Evolutionary conservation across 2,113 vertebrate genomes (phyloP), one percentile per base, ranked within the genome.

Genomic region (Regulus satrapa): DNA sequence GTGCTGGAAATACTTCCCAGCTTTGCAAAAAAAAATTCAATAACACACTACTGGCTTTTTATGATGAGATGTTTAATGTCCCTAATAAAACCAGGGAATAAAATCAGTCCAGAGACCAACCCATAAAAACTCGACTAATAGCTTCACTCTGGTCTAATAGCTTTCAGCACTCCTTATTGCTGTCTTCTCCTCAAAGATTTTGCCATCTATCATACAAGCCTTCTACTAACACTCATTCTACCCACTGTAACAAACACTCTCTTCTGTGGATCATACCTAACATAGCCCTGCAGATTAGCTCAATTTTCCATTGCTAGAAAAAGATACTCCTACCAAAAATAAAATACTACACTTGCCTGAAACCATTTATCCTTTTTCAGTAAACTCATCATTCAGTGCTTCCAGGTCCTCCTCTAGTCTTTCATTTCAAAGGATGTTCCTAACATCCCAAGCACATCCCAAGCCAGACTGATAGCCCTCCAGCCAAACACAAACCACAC

Each of bases 11-110:
- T 49, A 55, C 34, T 67, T 79, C 26, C 40, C 59, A 87, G 63
- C 56, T 88, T 91, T 36, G 59, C 63, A 91, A 71, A 58, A 48
- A 58, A 48, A 46, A 46, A 48, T 88, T 83, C 79, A 89, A 0
- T 66, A 86, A 80, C 68, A 81, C 19, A 34, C 16, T 61, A 48
- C 58, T 45, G 24, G 54, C 54, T 76, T 64, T 94, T 94, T 73
- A 92, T 80, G n/a, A 56, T 2, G 23, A 73, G 82, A 88, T 66
- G 29, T 91, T 95, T 94, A 94, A 92, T 58, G 79, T 55, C 46
- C 55, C 34, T 88, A 78, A 89, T 82, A 92, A 94, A 95, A 92
- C 18, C 16, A 23, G 25, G 21, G 67, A 85, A 85, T 94, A 94
- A 95, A 95, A 83, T 26, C 34, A 79, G 66, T 9, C 19, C 62